Conservation (phyloP, 2,888 invertebrate genomes). For the Volucella bombylans region DNA sequence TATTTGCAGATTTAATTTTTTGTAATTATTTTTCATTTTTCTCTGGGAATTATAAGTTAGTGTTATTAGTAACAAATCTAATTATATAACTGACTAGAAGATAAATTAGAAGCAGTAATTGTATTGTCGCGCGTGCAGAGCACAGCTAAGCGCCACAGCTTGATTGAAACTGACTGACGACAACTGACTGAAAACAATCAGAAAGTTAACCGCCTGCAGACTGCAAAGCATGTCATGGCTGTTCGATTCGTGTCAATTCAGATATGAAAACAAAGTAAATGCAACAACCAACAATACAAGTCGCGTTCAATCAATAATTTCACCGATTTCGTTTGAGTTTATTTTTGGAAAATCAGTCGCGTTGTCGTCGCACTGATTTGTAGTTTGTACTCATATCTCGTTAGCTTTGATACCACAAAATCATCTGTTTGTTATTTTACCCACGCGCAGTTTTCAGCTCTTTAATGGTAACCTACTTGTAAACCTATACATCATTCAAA, state of each 20-base stretch:
- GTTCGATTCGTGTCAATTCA: slow-evolving; percentile 5
- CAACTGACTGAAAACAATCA: slow-evolving; percentile 31
- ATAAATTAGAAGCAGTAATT: slow-evolving; percentile 60
- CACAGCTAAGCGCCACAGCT: slow-evolving; percentile 25
- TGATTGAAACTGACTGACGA: slow-evolving; percentile 22
- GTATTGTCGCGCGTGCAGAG: slow-evolving; percentile 20
- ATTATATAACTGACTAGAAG: slow-evolving; percentile 51
- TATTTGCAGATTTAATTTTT: too few relatives aligned
- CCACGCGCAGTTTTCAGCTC: slow-evolving; percentile 32
- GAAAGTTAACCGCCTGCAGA: slow-evolving; percentile 33
- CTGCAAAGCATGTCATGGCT: slow-evolving; percentile 48
- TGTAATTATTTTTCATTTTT: not conserved
- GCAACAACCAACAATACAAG: not conserved
- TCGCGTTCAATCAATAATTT: slow-evolving; percentile 28
- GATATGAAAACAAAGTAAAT: slow-evolving; percentile 2
- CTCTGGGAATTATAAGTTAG: slow-evolving; percentile 16
- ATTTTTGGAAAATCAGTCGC: not conserved
- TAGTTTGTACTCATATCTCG: not conserved
- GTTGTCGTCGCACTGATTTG: not conserved
- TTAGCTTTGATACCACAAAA: not conserved
- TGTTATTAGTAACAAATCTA: slow-evolving; percentile 40
- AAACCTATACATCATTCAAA: not conserved
- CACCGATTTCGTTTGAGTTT: slow-evolving; percentile 23
- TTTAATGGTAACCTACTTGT: slow-evolving; percentile 6
- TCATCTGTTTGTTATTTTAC: slow-evolving; percentile 5